Conservation (phyloP, 2,797 vertebrate species). For the Spondyliosoma cantharus region DNA sequence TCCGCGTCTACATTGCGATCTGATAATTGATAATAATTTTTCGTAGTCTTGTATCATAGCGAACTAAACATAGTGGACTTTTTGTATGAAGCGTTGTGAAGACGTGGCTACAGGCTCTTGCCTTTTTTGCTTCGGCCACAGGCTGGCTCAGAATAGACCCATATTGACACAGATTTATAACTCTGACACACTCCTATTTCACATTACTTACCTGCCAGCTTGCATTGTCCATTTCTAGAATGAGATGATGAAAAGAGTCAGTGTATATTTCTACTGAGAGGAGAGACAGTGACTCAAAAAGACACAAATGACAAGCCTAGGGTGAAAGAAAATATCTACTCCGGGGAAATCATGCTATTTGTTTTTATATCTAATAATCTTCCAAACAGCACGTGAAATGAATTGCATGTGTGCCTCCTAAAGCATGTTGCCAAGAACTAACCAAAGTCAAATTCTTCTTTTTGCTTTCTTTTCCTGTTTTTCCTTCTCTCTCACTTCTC, state of each 20-base stretch:
- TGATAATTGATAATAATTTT: too few species aligned
- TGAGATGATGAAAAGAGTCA: constrained; percentile 15
- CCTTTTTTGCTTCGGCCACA: neutral
- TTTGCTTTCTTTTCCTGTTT: constrained; percentile 46
- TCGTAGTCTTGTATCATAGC: neutral
- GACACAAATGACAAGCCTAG: constrained; percentile 24
- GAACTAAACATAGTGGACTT: neutral
- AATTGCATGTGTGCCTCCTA: constrained; percentile 62
- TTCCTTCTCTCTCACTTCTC: constrained; percentile 53
- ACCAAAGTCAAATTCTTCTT: constrained; percentile 63
- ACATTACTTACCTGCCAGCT: constrained; percentile 13
- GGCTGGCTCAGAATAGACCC: neutral
- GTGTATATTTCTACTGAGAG: neutral
- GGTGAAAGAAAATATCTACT: constrained; percentile 42
- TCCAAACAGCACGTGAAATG: constrained; percentile 58
- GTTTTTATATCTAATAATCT: constrained; percentile 72
- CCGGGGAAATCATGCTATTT: constrained; percentile 49
- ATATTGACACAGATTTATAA: constrained; percentile 19
- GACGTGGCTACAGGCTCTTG: neutral
- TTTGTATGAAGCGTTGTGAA: too few species aligned
- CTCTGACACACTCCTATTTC: neutral
- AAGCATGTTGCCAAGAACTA: constrained; percentile 53
- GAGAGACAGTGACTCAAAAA: constrained; percentile 18
- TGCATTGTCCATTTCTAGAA: constrained; percentile 19
- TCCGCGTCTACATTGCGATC: too few species aligned